phyloP scores from a whole-genome alignment of 2,797 vertebrate genomes.

The Eulemur albifrons region DNA sequence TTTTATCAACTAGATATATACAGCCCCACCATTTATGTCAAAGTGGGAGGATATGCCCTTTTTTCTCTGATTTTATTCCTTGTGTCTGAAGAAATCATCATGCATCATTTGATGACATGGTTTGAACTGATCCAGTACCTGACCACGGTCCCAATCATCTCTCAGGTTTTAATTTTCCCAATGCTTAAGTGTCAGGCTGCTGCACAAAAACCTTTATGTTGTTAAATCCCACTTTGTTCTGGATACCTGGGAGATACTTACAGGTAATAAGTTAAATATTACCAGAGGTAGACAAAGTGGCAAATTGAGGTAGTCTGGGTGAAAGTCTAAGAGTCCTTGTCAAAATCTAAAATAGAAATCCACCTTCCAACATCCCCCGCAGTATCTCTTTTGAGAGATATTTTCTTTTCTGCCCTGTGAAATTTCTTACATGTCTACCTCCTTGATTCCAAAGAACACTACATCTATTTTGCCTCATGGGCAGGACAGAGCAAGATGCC shows the following conservation, averaged over 20 bases:
- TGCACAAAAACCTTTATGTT: neutral
- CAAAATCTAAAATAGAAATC: conserved; percentile 24
- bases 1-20: neutral
- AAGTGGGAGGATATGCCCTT: neutral
- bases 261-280: neutral
- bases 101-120: neutral
- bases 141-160: neutral
- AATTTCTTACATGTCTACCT: neutral
- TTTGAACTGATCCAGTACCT: neutral
- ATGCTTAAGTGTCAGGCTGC: neutral
- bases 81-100: neutral
- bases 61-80: neutral
- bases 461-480: neutral
- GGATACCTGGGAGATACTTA: neutral
- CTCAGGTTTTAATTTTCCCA: neutral
- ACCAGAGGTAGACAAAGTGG: neutral
- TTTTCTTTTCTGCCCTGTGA: conserved; percentile 1
- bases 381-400: neutral
- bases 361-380: neutral
- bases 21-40: neutral
- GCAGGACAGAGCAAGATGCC: neutral
- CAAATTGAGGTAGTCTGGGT: neutral
- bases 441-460: conserved; percentile 16
- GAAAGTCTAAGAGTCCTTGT: conserved; percentile 23
- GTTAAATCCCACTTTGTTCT: neutral